Base-by-base conservation (phyloP, 2,888 invertebrate species). In the Terebella lapidaria region DNA sequence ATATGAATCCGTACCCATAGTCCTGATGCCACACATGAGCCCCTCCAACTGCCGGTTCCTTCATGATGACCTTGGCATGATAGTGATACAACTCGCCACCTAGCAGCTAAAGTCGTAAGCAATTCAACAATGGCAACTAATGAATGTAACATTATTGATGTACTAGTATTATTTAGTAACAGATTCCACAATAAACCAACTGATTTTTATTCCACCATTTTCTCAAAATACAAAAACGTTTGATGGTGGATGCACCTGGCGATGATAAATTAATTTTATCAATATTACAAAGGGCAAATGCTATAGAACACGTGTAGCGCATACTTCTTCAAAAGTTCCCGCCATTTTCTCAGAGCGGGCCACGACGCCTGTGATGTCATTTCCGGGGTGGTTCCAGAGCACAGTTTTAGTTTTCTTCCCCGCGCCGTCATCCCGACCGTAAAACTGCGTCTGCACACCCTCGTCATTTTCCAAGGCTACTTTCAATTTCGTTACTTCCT, bases 291-390 rank as follows among this genome's bases (percentile, higher is more conserved):
- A n/a, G n/a, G n/a, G n/a, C n/a, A n/a, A n/a, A n/a, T n/a, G n/a
- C n/a, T n/a, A n/a, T n/a, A n/a, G n/a, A n/a, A n/a, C n/a, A n/a
- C n/a, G n/a, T n/a, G n/a, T n/a, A n/a, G n/a, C n/a, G 22, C 49
- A 20, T 26, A 76, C 77, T 70, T 74, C 62, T 64, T 74, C 74
- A 60, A 72, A 71, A 1, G 74, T 72, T n/a, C 68, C 70, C 0
- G 68, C 76, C 3, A 77, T 70, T 56, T 76, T 77, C 58, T 76
- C 71, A 62, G 71, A 71, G 15, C 76, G 64, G 1, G 71, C 72
- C 1, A 76, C 69, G 69, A 76, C 71, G 4, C 76, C 77, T 0
- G 75, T 76, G 35, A 76, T 71, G 63, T 76, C 76, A 54, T 67
- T 68, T 1, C 75, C 74, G 0, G 75, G 76, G 28, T 76, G 74